phyloP scores from a whole-genome alignment of 1,140 invertebrate species.

The Proales similis region DNA sequence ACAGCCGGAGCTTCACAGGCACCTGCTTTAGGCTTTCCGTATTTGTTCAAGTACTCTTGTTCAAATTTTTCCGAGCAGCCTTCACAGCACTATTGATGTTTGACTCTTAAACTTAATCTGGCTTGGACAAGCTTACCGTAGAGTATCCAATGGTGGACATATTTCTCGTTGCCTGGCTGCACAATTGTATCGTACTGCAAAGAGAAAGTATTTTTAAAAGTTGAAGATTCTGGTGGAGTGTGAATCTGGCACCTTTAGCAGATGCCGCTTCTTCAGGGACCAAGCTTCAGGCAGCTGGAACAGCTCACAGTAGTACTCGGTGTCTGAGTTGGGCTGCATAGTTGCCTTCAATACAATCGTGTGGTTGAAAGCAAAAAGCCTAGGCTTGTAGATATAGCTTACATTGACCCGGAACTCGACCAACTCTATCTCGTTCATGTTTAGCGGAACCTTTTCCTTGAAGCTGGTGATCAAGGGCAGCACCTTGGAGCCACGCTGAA shows the following conservation, averaged over 20 bases:
- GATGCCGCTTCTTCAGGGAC: constrained; percentile 22
- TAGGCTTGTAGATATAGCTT: not conserved
- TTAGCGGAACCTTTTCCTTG: not conserved
- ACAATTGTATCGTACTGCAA: constrained; percentile 11
- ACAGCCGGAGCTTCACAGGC: constrained; percentile 6
- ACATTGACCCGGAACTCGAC: constrained; percentile 28
- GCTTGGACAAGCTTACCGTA: no score
- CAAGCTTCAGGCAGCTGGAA: constrained; percentile 24
- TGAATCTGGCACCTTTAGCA: constrained; percentile 32
- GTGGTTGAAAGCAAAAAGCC: not conserved
- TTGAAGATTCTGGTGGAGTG: no score
- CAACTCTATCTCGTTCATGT: constrained; percentile 13
- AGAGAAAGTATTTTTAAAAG: no score
- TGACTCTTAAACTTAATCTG: no score
- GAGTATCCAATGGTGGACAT: constrained; percentile 21
- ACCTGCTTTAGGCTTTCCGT: constrained; percentile 2
- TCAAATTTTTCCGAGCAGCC: no score
- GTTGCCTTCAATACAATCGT: constrained; percentile 6
- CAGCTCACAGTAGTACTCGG: constrained; percentile 18
- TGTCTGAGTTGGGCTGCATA: constrained; percentile 1
- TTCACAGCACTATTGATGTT: no score
- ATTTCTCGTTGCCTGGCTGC: constrained; percentile 3
- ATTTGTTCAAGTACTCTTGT: constrained; percentile 3
- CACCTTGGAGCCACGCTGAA: constrained; percentile 9
- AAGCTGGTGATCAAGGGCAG: constrained; percentile 11